Evolutionary conservation across 2,888 invertebrate species (phyloP).

Genomic region (Napeogenes sylphis): DNA sequence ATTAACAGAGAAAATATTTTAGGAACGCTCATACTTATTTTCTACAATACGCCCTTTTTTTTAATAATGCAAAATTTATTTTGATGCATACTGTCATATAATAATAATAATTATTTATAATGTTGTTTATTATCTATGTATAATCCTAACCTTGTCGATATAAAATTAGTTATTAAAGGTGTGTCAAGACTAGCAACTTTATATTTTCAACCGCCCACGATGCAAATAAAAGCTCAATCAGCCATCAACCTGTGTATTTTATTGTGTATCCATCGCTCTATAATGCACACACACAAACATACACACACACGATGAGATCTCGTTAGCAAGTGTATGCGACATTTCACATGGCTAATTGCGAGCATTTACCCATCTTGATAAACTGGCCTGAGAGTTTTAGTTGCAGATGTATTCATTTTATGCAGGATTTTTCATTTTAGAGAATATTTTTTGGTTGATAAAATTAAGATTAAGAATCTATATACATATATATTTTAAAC

Average conservation of each 20-base stretch:
- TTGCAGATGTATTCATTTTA: constrained; percentile 7
- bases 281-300: constrained; percentile 14
- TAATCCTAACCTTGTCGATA: too few species aligned
- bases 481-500: neutral
- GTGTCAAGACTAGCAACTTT: too few species aligned
- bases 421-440: constrained; percentile 40
- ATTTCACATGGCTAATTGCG: constrained; percentile 77
- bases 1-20: constrained; percentile 4
- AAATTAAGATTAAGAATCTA: neutral
- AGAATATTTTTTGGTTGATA: neutral
- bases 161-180: too few species aligned
- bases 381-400: constrained; percentile 58
- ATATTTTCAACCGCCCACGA: neutral
- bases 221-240: neutral
- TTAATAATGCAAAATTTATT: too few species aligned
- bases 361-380: constrained; percentile 75
- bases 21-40: constrained; percentile 14
- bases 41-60: constrained; percentile 1
- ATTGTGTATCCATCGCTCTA: constrained; percentile 4
- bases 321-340: constrained; percentile 75
- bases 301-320: constrained; percentile 59
- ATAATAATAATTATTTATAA: too few species aligned
- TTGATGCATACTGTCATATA: neutral
- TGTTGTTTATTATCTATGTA: too few species aligned
- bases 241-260: constrained; percentile 2